A percentile compares a stretch with the other conserved stretches of the same genome.
phyloP scores from a whole-genome alignment of 1,140 invertebrate species.

The Sogatella furcifera region DNA sequence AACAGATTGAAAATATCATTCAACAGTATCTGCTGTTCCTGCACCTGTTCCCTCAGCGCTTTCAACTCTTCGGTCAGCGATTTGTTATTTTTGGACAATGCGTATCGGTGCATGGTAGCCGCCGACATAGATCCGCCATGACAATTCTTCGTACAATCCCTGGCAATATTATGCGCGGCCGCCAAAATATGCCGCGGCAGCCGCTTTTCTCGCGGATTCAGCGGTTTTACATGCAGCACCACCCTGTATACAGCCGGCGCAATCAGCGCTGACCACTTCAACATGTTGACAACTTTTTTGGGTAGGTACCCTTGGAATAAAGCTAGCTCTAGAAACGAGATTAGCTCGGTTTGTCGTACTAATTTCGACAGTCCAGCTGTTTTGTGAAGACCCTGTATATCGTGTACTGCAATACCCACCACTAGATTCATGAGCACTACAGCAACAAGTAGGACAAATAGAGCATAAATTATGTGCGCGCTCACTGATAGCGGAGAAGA shows the following conservation, averaged over 20 bases:
- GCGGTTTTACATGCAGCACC: constrained; percentile 62
- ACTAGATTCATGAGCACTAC: constrained; percentile 73
- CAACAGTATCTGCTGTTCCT: constrained; percentile 1
- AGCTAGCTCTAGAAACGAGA: constrained; percentile 60
- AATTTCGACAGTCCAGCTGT: constrained; percentile 62
- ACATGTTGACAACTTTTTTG: constrained; percentile 47
- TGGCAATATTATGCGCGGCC: constrained; percentile 61
- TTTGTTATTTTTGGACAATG: not conserved
- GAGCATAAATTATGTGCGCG: constrained; percentile 57
- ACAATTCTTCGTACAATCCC: constrained; percentile 30
- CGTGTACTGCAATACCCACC: constrained; percentile 68
- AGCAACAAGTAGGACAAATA: constrained; percentile 65
- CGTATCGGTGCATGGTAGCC: not conserved
- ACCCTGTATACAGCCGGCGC: constrained; percentile 65
- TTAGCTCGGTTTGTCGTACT: constrained; percentile 64
- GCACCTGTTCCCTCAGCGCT: not conserved
- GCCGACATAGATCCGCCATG: not conserved
- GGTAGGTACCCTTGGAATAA: constrained; percentile 59
- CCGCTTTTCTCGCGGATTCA: constrained; percentile 68
- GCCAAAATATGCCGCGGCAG: constrained; percentile 61
- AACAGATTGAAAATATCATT: too few species aligned
- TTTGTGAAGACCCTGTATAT: constrained; percentile 66
- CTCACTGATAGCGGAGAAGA: constrained; percentile 49
- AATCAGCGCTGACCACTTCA: constrained; percentile 61
- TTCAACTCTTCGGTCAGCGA: constrained; percentile 1